These are phyloP conservation scores for Donacobius atricapilla DNA, from an alignment of 2,113 vertebrate species.

Conservation along the genomic window DNA sequence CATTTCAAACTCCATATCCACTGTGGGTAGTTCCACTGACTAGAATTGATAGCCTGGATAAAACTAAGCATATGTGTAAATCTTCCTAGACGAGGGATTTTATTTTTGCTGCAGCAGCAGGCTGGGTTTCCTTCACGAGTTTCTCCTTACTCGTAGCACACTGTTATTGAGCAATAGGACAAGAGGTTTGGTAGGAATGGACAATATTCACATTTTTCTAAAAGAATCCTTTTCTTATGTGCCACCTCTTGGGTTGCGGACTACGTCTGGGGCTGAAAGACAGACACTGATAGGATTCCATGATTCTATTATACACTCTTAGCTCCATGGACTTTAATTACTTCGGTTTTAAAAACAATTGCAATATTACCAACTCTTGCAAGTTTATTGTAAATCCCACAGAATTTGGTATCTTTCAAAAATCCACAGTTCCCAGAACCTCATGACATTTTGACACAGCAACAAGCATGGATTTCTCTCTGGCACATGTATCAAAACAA, in stretches of 20 bases:
- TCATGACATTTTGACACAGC: not conserved
- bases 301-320: not conserved
- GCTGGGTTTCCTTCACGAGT: not conserved
- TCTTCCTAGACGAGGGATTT: not conserved
- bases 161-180: not conserved
- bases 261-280: not conserved
- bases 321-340: not conserved
- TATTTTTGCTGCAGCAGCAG: not conserved
- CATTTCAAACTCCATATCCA: not conserved
- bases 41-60: not conserved
- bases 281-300: not conserved
- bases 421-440: not conserved
- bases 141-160: not conserved
- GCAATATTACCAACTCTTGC: not conserved
- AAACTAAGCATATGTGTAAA: not conserved
- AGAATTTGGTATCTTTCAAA: not conserved
- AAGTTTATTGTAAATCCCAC: not conserved
- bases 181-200: not conserved
- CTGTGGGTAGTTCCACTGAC: not conserved
- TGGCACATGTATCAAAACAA: not conserved
- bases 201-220: not conserved
- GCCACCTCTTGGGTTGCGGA: not conserved
- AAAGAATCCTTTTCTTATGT: not conserved
- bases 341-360: not conserved
- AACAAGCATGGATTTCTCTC: not conserved